phyloP scores from a whole-genome alignment of 2,888 invertebrate species.

The Merodon equestris region DNA sequence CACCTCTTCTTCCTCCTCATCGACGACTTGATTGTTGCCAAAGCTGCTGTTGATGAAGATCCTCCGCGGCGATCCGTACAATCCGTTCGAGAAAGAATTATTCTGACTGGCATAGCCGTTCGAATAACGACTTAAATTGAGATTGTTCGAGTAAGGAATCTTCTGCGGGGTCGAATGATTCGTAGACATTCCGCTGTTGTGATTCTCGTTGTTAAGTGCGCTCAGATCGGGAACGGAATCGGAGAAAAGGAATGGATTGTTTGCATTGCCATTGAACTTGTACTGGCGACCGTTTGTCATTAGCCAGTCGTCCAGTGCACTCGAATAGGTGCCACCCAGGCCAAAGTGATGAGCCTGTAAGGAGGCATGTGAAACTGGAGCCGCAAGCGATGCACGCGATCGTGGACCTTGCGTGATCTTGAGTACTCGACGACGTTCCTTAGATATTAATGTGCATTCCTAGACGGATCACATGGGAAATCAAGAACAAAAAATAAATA shows the following conservation, averaged over 20 bases:
- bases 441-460: slow-evolving; percentile 83
- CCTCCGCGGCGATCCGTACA: slow-evolving; percentile 77
- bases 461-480: slow-evolving; percentile 71
- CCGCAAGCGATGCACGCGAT: slow-evolving; percentile 78
- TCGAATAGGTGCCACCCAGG: slow-evolving; percentile 79
- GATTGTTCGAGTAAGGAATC: slow-evolving; percentile 75
- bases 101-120: slow-evolving; percentile 76
- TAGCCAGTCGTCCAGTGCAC: slow-evolving; percentile 81
- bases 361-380: slow-evolving; percentile 77
- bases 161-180: slow-evolving; percentile 78
- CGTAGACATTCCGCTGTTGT: slow-evolving; percentile 76
- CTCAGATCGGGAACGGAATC: slow-evolving; percentile 79
- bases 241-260: slow-evolving; percentile 78
- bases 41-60: slow-evolving; percentile 77
- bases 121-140: slow-evolving; percentile 76
- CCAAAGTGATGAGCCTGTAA: slow-evolving; percentile 77
- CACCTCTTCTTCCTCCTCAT: slow-evolving; percentile 78
- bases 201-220: slow-evolving; percentile 77
- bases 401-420: slow-evolving; percentile 79
- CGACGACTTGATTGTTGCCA: slow-evolving; percentile 77
- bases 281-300: slow-evolving; percentile 76
- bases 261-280: slow-evolving; percentile 75
- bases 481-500: slow-evolving; percentile 42
- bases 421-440: slow-evolving; percentile 82
- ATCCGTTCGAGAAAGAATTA: slow-evolving; percentile 75